A percentile compares a stretch with the other conserved stretches of the same genome.
phyloP scores from a whole-genome alignment of 1,140 invertebrate species.

The Trachelipus rathkii region DNA sequence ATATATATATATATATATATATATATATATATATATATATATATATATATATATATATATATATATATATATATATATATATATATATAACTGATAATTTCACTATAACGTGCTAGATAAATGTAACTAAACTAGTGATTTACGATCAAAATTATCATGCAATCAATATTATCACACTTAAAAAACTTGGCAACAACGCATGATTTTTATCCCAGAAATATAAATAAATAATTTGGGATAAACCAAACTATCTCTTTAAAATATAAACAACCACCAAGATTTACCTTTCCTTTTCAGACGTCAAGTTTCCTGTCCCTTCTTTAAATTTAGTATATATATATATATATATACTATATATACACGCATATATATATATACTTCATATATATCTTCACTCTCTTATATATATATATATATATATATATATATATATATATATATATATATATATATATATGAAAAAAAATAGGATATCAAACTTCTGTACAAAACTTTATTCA shows the following conservation, averaged over 20 bases:
- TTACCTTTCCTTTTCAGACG: no score
- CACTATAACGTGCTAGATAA: background rate
- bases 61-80: background rate
- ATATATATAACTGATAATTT: background rate
- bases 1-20: constrained; percentile 15
- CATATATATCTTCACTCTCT: background rate
- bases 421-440: constrained; percentile 2
- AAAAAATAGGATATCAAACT: no score
- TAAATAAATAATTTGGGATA: no score
- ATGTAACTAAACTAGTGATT: no score
- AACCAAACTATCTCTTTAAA: no score
- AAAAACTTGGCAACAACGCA: no score
- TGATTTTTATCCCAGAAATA: no score
- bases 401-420: constrained; percentile 1
- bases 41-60: constrained; percentile 15
- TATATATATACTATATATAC: constrained; percentile 3
- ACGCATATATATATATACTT: background rate
- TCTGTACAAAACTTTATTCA: no score
- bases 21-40: constrained; percentile 15
- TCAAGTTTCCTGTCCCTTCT: no score
- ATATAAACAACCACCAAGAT: no score
- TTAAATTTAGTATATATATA: background rate
- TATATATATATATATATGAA: background rate
- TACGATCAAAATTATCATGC: no score
- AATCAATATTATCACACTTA: no score